Evolutionary conservation across 1,140 invertebrate species (phyloP).

Genomic region (Penaeus japonicus): DNA sequence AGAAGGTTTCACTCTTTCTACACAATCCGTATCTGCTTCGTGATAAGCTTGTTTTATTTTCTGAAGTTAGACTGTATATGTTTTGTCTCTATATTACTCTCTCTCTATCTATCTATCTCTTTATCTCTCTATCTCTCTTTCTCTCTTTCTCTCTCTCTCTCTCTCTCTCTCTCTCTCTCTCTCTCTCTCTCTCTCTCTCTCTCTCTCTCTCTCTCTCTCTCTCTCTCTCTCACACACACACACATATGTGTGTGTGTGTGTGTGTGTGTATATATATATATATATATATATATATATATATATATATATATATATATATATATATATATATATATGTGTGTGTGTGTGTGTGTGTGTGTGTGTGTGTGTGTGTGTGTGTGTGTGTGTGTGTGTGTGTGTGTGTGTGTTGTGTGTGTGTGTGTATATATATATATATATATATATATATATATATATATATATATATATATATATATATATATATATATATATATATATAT

Average conservation of each 20-base stretch:
- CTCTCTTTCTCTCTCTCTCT: too few species aligned
- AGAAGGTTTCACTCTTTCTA: too few species aligned
- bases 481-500: neutral
- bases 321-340: neutral
- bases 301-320: neutral
- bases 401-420: too few species aligned
- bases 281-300: neutral
- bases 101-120: too few species aligned
- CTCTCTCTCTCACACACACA: neutral
- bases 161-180: too few species aligned
- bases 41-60: too few species aligned
- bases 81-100: too few species aligned
- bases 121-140: too few species aligned
- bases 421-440: conserved; percentile 7
- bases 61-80: too few species aligned
- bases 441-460: conserved; percentile 4
- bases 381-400: neutral
- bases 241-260: neutral
- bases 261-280: neutral
- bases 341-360: neutral
- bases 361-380: neutral
- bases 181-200: too few species aligned
- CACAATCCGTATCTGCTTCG: too few species aligned
- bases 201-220: too few species aligned
- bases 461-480: neutral